phyloP scores from a whole-genome alignment of 2,113 vertebrate species.

The Lepus europaeus region DNA sequence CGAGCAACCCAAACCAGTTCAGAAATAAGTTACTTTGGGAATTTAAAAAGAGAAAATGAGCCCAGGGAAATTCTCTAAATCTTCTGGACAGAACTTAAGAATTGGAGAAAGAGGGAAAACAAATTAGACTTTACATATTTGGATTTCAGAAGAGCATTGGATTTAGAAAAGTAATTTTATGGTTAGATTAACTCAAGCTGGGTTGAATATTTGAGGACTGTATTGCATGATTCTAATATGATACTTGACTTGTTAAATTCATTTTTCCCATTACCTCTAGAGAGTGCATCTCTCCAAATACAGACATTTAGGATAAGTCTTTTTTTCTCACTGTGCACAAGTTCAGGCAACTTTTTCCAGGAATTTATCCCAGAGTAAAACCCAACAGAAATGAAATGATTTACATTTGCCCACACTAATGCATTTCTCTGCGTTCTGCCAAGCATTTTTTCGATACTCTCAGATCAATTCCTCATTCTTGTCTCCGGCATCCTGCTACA shows the following conservation, averaged over 20 bases:
- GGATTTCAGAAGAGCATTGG: slow-evolving; percentile 71
- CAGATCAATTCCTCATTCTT: slow-evolving; percentile 28
- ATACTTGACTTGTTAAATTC: neutral
- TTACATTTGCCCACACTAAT: slow-evolving; percentile 25
- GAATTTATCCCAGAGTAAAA: slow-evolving; percentile 63
- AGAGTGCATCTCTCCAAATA: slow-evolving; percentile 2
- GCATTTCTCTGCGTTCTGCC: slow-evolving; percentile 8
- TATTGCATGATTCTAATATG: neutral
- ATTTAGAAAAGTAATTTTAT: slow-evolving; percentile 67
- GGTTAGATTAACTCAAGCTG: slow-evolving; percentile 71
- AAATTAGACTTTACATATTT: slow-evolving; percentile 70
- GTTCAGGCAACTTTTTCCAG: slow-evolving; percentile 64
- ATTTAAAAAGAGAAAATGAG: slow-evolving; percentile 65
- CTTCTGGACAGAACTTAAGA: slow-evolving; percentile 71
- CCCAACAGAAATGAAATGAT: slow-evolving; percentile 59
- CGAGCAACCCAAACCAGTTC: slow-evolving; percentile 44
- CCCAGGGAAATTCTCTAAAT: slow-evolving; percentile 68
- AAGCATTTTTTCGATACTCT: slow-evolving; percentile 50
- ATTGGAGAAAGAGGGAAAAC: slow-evolving; percentile 72
- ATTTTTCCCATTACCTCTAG: slow-evolving; percentile 47
- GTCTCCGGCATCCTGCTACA: neutral
- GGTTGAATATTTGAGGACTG: slow-evolving; percentile 23
- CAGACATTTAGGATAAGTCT: slow-evolving; percentile 52
- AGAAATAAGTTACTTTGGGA: slow-evolving; percentile 71
- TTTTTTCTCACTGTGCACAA: slow-evolving; percentile 23